Base-by-base conservation (phyloP, 2,797 vertebrate species). In the Lutjanus campechanus region DNA sequence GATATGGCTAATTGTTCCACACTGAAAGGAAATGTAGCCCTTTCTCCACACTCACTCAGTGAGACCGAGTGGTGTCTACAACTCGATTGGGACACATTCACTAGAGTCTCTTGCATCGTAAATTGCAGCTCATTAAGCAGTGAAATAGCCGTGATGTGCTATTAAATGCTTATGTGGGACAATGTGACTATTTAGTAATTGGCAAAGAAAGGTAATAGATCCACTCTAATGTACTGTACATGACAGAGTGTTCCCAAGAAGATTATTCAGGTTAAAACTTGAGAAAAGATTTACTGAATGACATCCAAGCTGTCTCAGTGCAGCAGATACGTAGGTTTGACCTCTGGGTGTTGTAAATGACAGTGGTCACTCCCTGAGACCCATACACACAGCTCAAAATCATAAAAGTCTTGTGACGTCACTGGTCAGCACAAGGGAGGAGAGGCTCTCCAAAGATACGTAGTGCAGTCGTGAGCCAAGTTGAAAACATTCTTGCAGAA, bases 401-500 rank as follows among this genome's bases (percentile, higher is more conserved):
- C 72, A 43, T 72, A 40, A 66, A 79, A 77, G 69, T 76, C 22
- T 51, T 50, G 69, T 62, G 65, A 84, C 81, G 77, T 79, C 84
- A 73, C 49, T 53, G 63, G 76, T 79, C 82, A 81, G 65, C 19
- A 0, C 40, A 63, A 90, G 41, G 63, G 59, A 71, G 78, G 70
- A 80, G 68, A 77, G 76, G 46, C 63, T 66, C 73, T 59, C 59
- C 58, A 79, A 79, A 85, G 78, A 82, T 79, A 77, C 2, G 9
- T 41, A 64, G 58, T 58, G 50, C 66, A 69, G 72, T 76, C 7
- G 2, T 41, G 20, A 87, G 85, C 82, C 81, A 73, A 88, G 76
- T 20, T 77, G 73, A 84, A 88, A 85, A 82, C 85, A 91, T 93
- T 92, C 88, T 60, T 92, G 73, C 55, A 53, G 69, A 83, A 65